Evolutionary conservation across 2,888 invertebrate genomes (phyloP).

Genomic region (Noctua janthe): DNA sequence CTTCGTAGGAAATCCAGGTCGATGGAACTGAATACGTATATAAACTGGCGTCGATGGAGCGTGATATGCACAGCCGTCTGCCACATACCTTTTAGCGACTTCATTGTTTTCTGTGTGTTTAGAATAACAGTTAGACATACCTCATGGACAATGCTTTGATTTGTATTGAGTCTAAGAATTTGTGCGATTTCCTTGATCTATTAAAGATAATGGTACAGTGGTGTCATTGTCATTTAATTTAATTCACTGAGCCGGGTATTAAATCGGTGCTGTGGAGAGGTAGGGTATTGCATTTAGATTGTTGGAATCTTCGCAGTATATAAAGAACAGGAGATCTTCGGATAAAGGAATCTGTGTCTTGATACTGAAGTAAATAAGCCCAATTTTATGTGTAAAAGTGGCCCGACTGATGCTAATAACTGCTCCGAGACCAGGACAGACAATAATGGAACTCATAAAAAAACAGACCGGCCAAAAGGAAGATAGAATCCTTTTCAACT

Average conservation of each 20-base stretch:
- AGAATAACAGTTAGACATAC: conserved; percentile 74
- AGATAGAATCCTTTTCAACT: neutral
- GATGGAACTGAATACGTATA: conserved; percentile 75
- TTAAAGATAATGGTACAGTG: conserved; percentile 24
- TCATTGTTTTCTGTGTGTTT: conserved; percentile 76
- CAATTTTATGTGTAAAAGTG: conserved; percentile 28
- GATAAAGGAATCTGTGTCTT: conserved; percentile 55
- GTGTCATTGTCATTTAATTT: conserved; percentile 48
- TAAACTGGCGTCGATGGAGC: conserved; percentile 71
- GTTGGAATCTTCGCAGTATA: conserved; percentile 61
- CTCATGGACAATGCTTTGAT: conserved; percentile 55
- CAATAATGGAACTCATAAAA: neutral
- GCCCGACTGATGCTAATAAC: neutral
- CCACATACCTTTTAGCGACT: conserved; percentile 70
- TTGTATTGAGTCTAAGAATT: conserved; percentile 60
- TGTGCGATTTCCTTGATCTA: conserved; percentile 65
- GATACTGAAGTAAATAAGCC: conserved; percentile 34
- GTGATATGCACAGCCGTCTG: conserved; percentile 72
- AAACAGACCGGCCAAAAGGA: neutral
- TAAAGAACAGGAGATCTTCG: conserved; percentile 71
- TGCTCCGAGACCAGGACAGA: neutral
- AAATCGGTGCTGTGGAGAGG: conserved; percentile 48
- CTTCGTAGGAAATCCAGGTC: conserved; percentile 78
- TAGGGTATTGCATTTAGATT: conserved; percentile 61
- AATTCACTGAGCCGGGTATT: conserved; percentile 53